phyloP scores from a whole-genome alignment of 2,113 vertebrate species.

The Pterocles gutturalis region DNA sequence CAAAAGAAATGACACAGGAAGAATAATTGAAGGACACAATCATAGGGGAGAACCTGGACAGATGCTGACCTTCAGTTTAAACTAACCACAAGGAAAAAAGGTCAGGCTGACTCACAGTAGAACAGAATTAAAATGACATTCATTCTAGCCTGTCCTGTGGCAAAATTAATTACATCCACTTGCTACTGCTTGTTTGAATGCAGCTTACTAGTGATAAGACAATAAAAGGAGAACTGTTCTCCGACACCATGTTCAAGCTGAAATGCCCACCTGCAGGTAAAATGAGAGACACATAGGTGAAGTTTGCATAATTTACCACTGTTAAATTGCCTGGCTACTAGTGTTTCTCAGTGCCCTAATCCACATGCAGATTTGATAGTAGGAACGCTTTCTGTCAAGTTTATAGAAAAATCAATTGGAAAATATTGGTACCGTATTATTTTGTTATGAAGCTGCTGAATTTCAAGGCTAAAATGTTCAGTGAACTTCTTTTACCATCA shows the following conservation, averaged over 20 bases:
- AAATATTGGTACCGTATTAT: neutral
- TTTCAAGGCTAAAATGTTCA: neutral
- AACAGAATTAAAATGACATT: neutral
- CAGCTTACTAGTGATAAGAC: neutral
- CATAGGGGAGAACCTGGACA: neutral
- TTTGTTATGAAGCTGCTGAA: neutral
- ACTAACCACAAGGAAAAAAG: neutral
- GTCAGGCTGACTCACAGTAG: neutral
- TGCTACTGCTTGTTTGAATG: neutral
- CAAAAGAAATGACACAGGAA: neutral
- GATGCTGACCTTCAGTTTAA: neutral
- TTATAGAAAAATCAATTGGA: neutral
- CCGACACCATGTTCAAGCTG: neutral
- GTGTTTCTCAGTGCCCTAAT: neutral
- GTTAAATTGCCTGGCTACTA: neutral
- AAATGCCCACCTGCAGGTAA: neutral
- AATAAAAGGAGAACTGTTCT: neutral
- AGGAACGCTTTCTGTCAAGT: neutral
- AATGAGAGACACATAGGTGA: neutral
- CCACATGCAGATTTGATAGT: neutral
- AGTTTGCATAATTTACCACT: neutral
- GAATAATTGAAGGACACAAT: neutral
- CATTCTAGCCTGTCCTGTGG: neutral
- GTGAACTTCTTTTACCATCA: neutral
- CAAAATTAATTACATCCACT: slow-evolving; percentile 23